phyloP scores from a whole-genome alignment of 1,140 invertebrate genomes.

The Calliphora vicina region DNA sequence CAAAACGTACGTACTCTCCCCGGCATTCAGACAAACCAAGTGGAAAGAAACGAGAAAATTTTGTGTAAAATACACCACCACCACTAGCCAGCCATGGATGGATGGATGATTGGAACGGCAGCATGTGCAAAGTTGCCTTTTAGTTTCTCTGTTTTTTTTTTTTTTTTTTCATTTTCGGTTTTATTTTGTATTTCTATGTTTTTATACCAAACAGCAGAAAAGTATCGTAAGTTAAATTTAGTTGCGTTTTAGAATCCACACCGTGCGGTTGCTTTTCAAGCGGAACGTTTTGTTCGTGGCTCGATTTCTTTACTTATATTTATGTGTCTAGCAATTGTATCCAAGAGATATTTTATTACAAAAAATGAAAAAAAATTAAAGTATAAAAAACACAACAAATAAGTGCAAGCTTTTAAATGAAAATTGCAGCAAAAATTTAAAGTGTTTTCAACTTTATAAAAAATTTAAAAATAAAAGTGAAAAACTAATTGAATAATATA shows the following conservation, averaged over 20 bases:
- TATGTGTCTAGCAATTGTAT: conserved; percentile 25
- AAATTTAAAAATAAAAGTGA: neutral
- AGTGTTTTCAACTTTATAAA: neutral
- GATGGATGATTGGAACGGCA: neutral
- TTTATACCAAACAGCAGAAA: neutral
- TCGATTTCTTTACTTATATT: too few relatives aligned
- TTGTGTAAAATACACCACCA: neutral
- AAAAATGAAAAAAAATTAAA: neutral
- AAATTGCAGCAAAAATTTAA: neutral
- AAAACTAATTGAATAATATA: too few relatives aligned
- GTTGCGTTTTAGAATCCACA: conserved; percentile 41
- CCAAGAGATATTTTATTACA: conserved; percentile 24
- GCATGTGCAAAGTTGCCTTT: conserved; percentile 21
- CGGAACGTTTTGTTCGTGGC: neutral
- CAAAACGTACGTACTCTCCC: neutral
- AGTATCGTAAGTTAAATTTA: conserved; percentile 22
- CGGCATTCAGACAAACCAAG: neutral
- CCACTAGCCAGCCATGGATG: neutral
- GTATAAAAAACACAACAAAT: too few relatives aligned
- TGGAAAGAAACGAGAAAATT: neutral
- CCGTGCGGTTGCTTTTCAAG: conserved; percentile 30
- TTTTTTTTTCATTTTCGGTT: neutral
- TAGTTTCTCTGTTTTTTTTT: neutral
- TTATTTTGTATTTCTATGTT: neutral
- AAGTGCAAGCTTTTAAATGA: too few relatives aligned